A percentile compares a stretch with the other conserved stretches of the same genome.
phyloP scores from a whole-genome alignment of 2,113 vertebrate species.

The Tragelaphus buxtoni region DNA sequence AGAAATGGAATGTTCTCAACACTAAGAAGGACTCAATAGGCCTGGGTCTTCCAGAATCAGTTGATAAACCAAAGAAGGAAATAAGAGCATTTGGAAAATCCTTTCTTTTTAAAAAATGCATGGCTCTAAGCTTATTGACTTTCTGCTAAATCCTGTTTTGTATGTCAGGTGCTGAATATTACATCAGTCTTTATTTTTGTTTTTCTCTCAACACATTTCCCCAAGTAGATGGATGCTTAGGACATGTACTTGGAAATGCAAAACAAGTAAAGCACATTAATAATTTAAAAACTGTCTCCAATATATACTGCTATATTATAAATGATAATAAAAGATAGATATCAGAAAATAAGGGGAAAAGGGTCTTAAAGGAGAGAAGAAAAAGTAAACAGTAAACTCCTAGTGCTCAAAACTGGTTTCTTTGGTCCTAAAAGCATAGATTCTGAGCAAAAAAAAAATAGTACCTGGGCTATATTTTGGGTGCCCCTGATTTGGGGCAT shows the following conservation, averaged over 20 bases:
- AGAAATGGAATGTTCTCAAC: background rate
- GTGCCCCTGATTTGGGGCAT: background rate
- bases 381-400: background rate
- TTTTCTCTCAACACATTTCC: slow-evolving; percentile 42
- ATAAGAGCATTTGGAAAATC: slow-evolving; percentile 21
- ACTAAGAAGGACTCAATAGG: background rate
- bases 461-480: background rate
- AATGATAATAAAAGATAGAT: slow-evolving; percentile 42
- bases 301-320: slow-evolving; percentile 30
- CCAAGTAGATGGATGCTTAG: slow-evolving; percentile 23
- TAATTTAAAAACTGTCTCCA: slow-evolving; percentile 44
- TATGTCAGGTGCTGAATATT: slow-evolving; percentile 60
- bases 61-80: background rate
- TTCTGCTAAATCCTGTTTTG: slow-evolving; percentile 43
- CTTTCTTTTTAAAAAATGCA: slow-evolving; percentile 8
- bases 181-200: slow-evolving; percentile 55
- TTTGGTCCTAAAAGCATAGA: background rate
- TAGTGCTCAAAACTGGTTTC: background rate
- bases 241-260: slow-evolving; percentile 32
- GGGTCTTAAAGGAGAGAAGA: background rate
- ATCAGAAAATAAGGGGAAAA: slow-evolving; percentile 20
- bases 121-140: slow-evolving; percentile 19
- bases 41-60: background rate
- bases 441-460: background rate
- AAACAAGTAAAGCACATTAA: slow-evolving; percentile 55